These are phyloP conservation scores for Girardia tigrina DNA, from an alignment of 2,888 invertebrate genomes.

Conservation along the genomic window DNA sequence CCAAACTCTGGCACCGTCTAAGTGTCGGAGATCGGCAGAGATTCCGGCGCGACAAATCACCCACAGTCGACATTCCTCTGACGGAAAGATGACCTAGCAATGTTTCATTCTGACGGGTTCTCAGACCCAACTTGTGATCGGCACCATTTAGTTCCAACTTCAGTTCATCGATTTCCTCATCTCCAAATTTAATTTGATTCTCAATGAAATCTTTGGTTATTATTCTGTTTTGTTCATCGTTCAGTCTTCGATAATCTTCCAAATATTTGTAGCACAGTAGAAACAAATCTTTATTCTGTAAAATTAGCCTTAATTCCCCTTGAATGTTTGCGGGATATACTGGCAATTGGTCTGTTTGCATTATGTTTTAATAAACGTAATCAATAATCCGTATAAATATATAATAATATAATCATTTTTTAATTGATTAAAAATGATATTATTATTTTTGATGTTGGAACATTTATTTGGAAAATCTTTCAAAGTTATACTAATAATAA, in stretches of 20 bases:
- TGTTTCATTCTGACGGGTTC: conserved; percentile 16
- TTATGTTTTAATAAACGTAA: too few relatives aligned
- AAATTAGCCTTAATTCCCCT: conserved; percentile 28
- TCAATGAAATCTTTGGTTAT: conserved; percentile 29
- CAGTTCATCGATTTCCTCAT: conserved; percentile 21
- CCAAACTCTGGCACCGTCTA: not conserved
- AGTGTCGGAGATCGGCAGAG: not conserved
- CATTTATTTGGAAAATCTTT: too few relatives aligned
- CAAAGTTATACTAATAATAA: too few relatives aligned
- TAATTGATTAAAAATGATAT: too few relatives aligned
- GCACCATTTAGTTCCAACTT: not conserved
- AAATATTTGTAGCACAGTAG: conserved; percentile 26
- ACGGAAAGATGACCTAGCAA: not conserved
- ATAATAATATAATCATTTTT: too few relatives aligned
- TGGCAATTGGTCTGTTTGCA: not conserved
- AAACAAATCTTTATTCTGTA: conserved; percentile 29
- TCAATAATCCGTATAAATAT: too few relatives aligned
- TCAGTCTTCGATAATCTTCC: conserved; percentile 24
- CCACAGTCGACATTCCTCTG: not conserved
- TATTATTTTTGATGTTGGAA: too few relatives aligned
- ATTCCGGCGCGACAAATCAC: not conserved
- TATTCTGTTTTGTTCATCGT: conserved; percentile 20
- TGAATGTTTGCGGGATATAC: conserved; percentile 3
- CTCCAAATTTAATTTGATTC: conserved; percentile 10
- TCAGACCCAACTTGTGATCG: not conserved